Base-by-base conservation (phyloP, 2,888 invertebrate genomes). In the Cotesia congregata region DNA sequence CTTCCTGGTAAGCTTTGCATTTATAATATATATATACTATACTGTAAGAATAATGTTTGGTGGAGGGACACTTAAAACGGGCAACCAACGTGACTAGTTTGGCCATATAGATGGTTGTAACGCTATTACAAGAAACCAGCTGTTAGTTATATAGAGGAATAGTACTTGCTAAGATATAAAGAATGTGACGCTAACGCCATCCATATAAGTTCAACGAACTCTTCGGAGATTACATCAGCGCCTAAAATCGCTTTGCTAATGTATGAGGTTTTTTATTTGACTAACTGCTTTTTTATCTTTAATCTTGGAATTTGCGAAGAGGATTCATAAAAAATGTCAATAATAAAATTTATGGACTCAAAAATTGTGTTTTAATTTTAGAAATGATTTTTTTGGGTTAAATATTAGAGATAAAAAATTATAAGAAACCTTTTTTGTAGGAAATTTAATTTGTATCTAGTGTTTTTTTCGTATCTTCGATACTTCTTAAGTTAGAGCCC, bases 1-100 rank as follows among this genome's bases (percentile, higher is more conserved):
- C 65, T 65, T 65, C 65, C 65, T 65, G 65, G 20, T 65, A 30
- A 20, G 12, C 62, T 62, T 15, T 62, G 62, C 20, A 62, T 20
- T 62, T 17, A 17, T 7, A 20, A 6, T 62, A 15, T 59, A n/a
- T 59, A n/a, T 59, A 59, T n/a, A 59, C 60, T 12, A 59, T n/a
- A 59, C 60, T 12, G 60, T 2, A 9, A 4, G n/a, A n/a, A 1
- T 0, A 30, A 30, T 30, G 30, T 30, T 30, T 30, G 30, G 30
- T 30, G 3, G 30, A 50, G 7, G 4, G 7, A 50, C 9, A 12
- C 12, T 50, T 50, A 50, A 50, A 12, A 7, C 12, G 4, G 12
- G 9, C 50, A 50, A 12, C 12, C 50, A 50, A 50, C 50, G 12
- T 50, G 50, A 50, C 50, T 50, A 50, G 50, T 50, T 50, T 50